phyloP scores from a whole-genome alignment of 2,113 vertebrate species.

The Epinephelus lanceolatus region DNA sequence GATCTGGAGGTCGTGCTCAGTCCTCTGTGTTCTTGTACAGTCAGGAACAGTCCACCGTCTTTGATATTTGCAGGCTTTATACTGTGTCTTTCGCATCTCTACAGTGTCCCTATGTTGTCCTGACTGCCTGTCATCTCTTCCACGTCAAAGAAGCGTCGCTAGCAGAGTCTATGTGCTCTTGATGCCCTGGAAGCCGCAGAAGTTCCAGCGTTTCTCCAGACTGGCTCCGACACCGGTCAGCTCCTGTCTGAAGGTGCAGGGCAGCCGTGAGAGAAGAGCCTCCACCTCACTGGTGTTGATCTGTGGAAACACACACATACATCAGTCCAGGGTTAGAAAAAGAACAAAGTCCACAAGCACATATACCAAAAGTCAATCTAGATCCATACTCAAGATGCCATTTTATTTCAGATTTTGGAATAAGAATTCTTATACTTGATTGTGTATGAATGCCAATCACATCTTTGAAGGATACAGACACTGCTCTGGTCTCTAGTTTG shows the following conservation, averaged over 20 bases:
- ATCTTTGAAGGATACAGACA: not conserved
- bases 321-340: not conserved
- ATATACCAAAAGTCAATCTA: not conserved
- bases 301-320: conserved; percentile 73
- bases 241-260: conserved; percentile 95
- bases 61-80: conserved; percentile 42
- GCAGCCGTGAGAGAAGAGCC: conserved; percentile 91
- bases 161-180: conserved; percentile 87
- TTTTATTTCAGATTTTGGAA: not conserved
- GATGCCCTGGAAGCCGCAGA: conserved; percentile 95
- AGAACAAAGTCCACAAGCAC: not conserved
- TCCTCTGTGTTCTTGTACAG: conserved; percentile 46
- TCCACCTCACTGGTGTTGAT: conserved; percentile 93
- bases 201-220: conserved; percentile 97
- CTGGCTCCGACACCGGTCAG: conserved; percentile 95
- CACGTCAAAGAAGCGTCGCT: conserved; percentile 14
- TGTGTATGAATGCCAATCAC: not conserved
- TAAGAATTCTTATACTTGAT: not conserved
- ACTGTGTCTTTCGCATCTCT: conserved; percentile 26
- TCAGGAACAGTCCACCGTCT: conserved; percentile 30
- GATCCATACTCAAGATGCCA: not conserved
- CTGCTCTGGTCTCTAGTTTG: not conserved
- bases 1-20: conserved; percentile 47
- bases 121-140: conserved; percentile 23
- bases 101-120: conserved; percentile 31